These are phyloP conservation scores for Dryoscopus gambensis DNA, from an alignment of 2,113 vertebrate genomes.

Conservation along the genomic window DNA sequence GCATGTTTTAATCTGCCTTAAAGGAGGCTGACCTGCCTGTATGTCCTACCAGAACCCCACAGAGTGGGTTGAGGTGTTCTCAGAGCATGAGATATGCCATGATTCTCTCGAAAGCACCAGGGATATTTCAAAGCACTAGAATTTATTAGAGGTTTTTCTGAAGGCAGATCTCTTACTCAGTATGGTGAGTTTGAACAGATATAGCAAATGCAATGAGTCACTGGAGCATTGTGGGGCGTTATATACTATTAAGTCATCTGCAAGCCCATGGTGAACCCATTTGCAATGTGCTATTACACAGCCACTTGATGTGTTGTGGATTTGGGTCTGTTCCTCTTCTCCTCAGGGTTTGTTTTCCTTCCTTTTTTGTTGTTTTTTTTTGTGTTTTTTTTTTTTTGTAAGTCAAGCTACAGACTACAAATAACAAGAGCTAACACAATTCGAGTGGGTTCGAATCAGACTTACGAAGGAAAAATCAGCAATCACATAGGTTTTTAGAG, in stretches of 20 bases:
- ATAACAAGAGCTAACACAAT: neutral
- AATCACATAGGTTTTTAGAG: neutral
- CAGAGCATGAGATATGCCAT: neutral
- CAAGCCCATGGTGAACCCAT: neutral
- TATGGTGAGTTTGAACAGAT: constrained; percentile 10
- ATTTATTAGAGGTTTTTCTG: neutral
- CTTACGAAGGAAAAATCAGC: neutral
- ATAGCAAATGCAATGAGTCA: constrained; percentile 44
- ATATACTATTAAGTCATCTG: constrained; percentile 15
- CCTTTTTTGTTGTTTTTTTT: neutral
- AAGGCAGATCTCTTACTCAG: neutral
- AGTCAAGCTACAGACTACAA: neutral
- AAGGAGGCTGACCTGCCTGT: neutral
- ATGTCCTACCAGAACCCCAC: neutral
- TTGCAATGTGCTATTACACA: neutral
- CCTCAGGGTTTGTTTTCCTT: neutral
- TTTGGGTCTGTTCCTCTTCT: neutral
- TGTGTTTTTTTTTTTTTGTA: neutral
- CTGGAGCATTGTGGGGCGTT: neutral
- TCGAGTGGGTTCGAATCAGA: neutral
- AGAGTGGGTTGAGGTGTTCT: neutral
- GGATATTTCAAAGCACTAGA: neutral
- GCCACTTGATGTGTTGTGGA: neutral
- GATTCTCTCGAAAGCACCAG: neutral
- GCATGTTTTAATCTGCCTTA: neutral